Conservation (phyloP, 2,888 invertebrate genomes). For the Amphiduros pacificus region DNA sequence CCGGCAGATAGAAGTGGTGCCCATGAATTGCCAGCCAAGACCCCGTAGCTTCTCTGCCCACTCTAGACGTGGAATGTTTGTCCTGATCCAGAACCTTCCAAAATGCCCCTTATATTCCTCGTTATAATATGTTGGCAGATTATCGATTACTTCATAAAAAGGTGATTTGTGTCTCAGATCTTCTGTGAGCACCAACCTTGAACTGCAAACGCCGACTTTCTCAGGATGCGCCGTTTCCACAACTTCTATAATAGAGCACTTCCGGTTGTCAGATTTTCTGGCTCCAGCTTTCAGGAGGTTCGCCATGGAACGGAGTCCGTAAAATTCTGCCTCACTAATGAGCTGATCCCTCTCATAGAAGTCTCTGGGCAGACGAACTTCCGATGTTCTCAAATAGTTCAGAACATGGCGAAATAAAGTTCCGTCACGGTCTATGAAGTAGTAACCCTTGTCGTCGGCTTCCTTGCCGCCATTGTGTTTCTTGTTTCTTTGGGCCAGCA, state of each 20-base stretch:
- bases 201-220: conserved; percentile 10
- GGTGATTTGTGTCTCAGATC: conserved; percentile 4
- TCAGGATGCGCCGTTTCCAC: conserved; percentile 15
- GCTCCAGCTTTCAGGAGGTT: conserved; percentile 30
- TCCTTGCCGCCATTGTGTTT: conserved; percentile 1
- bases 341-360: conserved; percentile 72
- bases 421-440: conserved; percentile 94
- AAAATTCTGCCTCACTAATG: conserved; percentile 64
- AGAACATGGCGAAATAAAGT: conserved; percentile 94
- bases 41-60: conserved; percentile 15
- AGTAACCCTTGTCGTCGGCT: conserved; percentile 40
- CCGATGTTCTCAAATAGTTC: conserved; percentile 86
- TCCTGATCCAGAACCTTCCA: conserved; percentile 11
- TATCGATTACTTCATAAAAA: conserved; percentile 9
- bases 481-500: conserved; percentile 66
- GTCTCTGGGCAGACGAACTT: conserved; percentile 87
- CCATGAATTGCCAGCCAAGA: conserved; percentile 10
- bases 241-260: conserved; percentile 9
- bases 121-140: conserved; percentile 7
- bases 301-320: conserved; percentile 73
- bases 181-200: conserved; percentile 13
- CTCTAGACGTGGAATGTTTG: conserved; percentile 13
- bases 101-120: conserved; percentile 10
- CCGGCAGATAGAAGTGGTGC: conserved; percentile 7
- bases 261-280: no score